A percentile compares a stretch with the other conserved stretches of the same genome.
Conservation (phyloP, 2,888 invertebrate species). For the Dasysyrphus albostriatus region DNA sequence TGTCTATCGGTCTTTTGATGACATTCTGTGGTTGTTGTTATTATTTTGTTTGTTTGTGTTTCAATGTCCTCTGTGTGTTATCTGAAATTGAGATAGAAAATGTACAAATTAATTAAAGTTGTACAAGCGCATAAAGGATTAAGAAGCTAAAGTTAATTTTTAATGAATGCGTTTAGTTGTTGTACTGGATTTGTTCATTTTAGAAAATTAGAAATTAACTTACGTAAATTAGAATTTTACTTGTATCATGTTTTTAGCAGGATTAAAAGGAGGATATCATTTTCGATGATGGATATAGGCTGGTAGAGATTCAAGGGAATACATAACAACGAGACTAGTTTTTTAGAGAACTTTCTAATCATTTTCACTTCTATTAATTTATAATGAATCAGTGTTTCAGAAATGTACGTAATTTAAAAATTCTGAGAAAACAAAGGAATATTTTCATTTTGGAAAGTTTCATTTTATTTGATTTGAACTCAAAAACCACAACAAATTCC, state of each 20-base stretch:
- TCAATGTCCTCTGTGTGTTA: not conserved
- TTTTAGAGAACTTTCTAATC: no score
- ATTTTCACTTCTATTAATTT: not conserved
- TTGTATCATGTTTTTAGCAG: no score
- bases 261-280: no score
- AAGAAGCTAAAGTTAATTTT: conserved; percentile 9
- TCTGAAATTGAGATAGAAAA: conserved; percentile 33
- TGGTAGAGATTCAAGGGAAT: no score
- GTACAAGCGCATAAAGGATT: not conserved
- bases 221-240: not conserved
- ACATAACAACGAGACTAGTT: no score
- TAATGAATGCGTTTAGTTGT: not conserved
- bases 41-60: conserved; percentile 10
- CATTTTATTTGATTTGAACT: conserved; percentile 15
- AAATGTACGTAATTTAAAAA: no score
- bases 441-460: not conserved
- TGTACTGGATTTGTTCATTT: conserved; percentile 7
- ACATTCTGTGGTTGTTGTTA: conserved; percentile 29
- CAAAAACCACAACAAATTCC: not conserved
- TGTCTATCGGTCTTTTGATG: conserved; percentile 39
- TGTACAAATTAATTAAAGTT: conserved; percentile 14
- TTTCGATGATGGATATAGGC: no score
- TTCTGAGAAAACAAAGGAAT: not conserved
- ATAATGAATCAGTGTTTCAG: not conserved
- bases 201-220: conserved; percentile 19